Evolutionary conservation across 2,888 invertebrate species (phyloP).

Genomic region (Lagria hirta): DNA sequence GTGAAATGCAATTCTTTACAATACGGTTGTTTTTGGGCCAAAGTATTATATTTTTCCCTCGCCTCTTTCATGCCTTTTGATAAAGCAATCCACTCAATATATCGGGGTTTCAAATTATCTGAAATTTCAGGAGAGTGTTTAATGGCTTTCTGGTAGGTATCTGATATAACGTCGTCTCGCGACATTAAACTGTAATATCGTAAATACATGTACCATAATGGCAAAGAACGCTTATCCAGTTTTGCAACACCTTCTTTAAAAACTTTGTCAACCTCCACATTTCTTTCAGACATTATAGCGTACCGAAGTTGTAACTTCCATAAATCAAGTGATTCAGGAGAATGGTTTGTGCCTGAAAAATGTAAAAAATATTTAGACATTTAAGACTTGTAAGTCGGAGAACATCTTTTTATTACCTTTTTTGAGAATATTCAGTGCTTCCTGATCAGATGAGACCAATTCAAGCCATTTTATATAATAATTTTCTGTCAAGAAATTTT

Average conservation of each 20-base stretch:
- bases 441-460: constrained; percentile 35
- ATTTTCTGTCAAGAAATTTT: constrained; percentile 40
- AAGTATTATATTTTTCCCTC: constrained; percentile 62
- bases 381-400: neutral
- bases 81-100: constrained; percentile 59
- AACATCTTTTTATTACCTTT: constrained; percentile 21
- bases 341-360: constrained; percentile 51
- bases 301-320: constrained; percentile 58
- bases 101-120: constrained; percentile 61
- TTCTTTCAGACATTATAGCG: constrained; percentile 53
- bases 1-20: constrained; percentile 46
- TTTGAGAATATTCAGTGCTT: constrained; percentile 36
- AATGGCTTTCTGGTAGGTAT: constrained; percentile 53
- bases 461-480: constrained; percentile 46
- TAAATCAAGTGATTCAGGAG: constrained; percentile 55
- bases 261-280: constrained; percentile 43
- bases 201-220: constrained; percentile 54
- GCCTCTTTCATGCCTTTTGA: constrained; percentile 59
- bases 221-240: constrained; percentile 51
- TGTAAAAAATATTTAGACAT: no score
- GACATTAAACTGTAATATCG: constrained; percentile 48
- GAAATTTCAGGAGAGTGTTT: constrained; percentile 57
- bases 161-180: constrained; percentile 48
- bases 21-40: constrained; percentile 50
- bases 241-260: constrained; percentile 47